Base-by-base conservation (phyloP, 2,113 vertebrate species). In the Planiliza haematocheilus region DNA sequence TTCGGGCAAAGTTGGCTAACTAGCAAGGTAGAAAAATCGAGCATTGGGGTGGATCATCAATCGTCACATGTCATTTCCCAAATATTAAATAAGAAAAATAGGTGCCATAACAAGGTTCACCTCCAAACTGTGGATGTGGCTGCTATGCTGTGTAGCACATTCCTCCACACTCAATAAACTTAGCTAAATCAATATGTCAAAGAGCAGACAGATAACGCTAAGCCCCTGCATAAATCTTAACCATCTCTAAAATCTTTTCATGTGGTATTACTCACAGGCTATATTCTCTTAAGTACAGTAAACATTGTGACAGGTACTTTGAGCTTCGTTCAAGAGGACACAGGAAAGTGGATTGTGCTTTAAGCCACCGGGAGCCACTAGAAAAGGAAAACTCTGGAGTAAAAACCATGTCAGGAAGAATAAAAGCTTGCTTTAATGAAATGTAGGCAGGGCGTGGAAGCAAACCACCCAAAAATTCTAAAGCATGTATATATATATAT, bases 161-260 rank as follows among this genome's bases (percentile, higher is more conserved):
- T 91, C 90, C 85, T 89, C 88, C 78, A 88, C 92, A 87, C 86
- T 91, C 87, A 89, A 93, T 93, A 93, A 92, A 93, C 68, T 74
- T 70, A n/a, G 55, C 58, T 59, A 64, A 61, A 88, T 91, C 86
- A 92, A 92, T 90, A 86, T 82, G 88, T 92, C 90, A 90, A 86
- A 89, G 85, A 88, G 76, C 74, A 81, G 67, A 81, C 80, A 80
- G 89, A 91, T 92, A 90, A 89, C 66, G 16, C 70, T 89, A 91
- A 91, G 88, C 88, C 62, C 21, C 18, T 50, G 74, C 87, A 91
- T 93, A 87, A 93, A 91, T 93, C 92, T 77, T 49, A 17, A 58
- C 68, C 84, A 83, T 86, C 86, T 84, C 77, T 59, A 79, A 87
- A 87, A 91, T 87, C 86, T 82, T 89, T 90, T 86, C 77, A 83